phyloP scores from a whole-genome alignment of 2,797 vertebrate genomes.

The Merluccius polli region DNA sequence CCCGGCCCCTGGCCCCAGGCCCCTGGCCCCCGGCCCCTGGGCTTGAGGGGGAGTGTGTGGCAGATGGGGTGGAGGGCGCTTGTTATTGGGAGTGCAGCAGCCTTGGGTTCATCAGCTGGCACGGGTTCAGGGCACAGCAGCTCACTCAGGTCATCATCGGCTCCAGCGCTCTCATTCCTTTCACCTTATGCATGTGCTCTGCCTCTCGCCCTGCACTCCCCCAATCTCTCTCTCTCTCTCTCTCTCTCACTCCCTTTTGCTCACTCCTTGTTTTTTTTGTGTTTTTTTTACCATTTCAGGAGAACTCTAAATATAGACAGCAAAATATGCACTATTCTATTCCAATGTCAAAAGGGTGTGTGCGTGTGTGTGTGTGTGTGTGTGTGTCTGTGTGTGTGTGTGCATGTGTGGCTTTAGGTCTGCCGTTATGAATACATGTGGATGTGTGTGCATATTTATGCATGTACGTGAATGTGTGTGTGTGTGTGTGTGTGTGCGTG shows the following conservation, averaged over 20 bases:
- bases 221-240: constrained; percentile 3
- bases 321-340: background rate
- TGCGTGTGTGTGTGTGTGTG: background rate
- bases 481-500: no score
- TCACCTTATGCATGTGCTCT: constrained; percentile 44
- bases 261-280: background rate
- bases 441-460: no score
- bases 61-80: constrained; percentile 68
- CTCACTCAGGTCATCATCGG: constrained; percentile 84
- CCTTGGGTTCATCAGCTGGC: constrained; percentile 86
- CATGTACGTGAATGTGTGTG: no score
- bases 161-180: constrained; percentile 74
- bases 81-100: constrained; percentile 66
- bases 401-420: no score
- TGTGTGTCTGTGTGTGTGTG: no score
- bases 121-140: constrained; percentile 80
- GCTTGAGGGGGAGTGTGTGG: constrained; percentile 62
- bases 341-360: background rate
- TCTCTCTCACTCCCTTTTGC: constrained; percentile 23
- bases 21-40: constrained; percentile 44
- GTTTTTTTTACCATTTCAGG: background rate
- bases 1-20: constrained; percentile 20
- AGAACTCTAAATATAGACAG: background rate
- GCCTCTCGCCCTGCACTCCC: constrained; percentile 16
- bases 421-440: no score